These are phyloP conservation scores for Tetramorium simillimum DNA, from an alignment of 1,140 invertebrate genomes.

Conservation along the genomic window DNA sequence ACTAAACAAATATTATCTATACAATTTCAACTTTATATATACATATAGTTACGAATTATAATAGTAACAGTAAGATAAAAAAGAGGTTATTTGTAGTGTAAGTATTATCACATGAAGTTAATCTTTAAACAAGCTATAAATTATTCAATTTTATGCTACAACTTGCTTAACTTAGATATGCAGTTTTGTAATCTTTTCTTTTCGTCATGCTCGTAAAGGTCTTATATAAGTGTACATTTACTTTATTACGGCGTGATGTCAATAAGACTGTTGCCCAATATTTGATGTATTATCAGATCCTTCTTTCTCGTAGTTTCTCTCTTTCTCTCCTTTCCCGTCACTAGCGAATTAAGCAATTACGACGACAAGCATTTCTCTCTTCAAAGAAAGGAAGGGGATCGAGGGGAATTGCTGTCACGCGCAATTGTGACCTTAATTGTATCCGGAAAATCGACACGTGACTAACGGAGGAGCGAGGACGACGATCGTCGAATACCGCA, in stretches of 20 bases:
- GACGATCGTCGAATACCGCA: conserved; percentile 42
- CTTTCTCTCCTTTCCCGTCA: not conserved
- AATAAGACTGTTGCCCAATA: not conserved
- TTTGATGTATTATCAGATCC: not conserved
- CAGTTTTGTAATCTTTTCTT: not conserved
- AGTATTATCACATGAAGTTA: no score
- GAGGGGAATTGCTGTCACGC: not conserved
- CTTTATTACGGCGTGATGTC: not conserved
- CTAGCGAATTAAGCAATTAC: not conserved
- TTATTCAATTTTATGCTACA: no score
- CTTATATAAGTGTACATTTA: not conserved
- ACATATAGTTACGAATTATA: no score
- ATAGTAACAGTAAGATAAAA: no score
- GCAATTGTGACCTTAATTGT: conserved; percentile 45
- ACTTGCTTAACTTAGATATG: not conserved
- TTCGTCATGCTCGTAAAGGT: not conserved
- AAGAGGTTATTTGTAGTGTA: no score
- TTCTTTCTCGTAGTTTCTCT: not conserved
- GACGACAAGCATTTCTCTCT: not conserved
- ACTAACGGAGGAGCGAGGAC: conserved; percentile 2
- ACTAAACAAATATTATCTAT: no score
- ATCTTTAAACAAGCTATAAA: no score
- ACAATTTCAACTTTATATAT: no score
- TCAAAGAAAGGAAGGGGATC: not conserved
- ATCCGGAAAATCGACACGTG: conserved; percentile 41